Evolutionary conservation across 2,888 invertebrate genomes (phyloP).

Genomic region (Leptogaster cylindrica): DNA sequence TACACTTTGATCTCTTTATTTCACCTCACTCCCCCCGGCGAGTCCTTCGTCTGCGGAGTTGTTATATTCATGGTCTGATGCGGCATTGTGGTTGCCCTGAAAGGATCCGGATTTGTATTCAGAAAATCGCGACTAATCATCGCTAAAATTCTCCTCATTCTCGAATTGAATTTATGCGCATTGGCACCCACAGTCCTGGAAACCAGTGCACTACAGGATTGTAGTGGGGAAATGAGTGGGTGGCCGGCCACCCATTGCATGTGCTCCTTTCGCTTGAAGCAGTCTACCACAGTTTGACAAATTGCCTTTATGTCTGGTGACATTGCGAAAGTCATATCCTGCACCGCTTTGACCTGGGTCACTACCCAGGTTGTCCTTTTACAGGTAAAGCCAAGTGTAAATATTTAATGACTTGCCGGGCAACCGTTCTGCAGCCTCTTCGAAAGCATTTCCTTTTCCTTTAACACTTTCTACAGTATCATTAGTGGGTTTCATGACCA

Average conservation of each 20-base stretch:
- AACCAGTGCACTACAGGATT: no score
- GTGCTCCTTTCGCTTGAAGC: not conserved
- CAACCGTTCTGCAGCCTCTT: not conserved
- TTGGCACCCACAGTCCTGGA: slow-evolving; percentile 24
- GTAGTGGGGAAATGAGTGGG: not conserved
- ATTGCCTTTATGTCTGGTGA: slow-evolving; percentile 39
- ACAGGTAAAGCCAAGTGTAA: slow-evolving; percentile 38
- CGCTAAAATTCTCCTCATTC: not conserved
- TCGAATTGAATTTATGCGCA: slow-evolving; percentile 25
- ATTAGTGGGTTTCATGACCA: slow-evolving; percentile 38
- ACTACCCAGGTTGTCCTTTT: slow-evolving; percentile 33
- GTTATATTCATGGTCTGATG: slow-evolving; percentile 42
- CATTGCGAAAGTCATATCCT: slow-evolving; percentile 40
- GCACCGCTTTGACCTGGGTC: slow-evolving; percentile 24
- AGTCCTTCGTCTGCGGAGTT: not conserved
- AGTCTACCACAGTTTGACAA: slow-evolving; percentile 18
- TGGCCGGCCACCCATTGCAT: slow-evolving; percentile 22
- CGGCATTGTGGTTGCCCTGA: slow-evolving; percentile 41
- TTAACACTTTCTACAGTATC: slow-evolving; percentile 31
- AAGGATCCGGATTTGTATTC: slow-evolving; percentile 40
- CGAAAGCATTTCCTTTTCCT: slow-evolving; percentile 28
- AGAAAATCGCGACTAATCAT: slow-evolving; percentile 37
- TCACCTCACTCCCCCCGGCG: not conserved
- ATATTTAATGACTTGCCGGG: slow-evolving; percentile 38
- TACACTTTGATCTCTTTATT: slow-evolving; percentile 44